A percentile compares a stretch with the other conserved stretches of the same genome.
Evolutionary conservation across 1,140 invertebrate species (phyloP).

Genomic region (Atta texana): DNA sequence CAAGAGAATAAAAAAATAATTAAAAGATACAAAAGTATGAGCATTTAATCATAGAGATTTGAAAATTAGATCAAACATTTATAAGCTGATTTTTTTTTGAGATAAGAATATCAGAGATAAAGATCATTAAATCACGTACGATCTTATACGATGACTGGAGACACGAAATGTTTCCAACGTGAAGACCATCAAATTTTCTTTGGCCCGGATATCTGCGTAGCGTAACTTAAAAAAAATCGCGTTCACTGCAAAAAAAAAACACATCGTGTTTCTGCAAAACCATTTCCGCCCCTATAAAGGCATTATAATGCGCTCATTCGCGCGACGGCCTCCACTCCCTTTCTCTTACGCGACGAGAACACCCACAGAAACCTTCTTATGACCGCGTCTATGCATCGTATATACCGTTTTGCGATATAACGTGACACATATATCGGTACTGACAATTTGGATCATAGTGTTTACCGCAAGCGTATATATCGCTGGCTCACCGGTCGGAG

Average conservation of each 20-base stretch:
- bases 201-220: conserved; percentile 65
- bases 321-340: conserved; percentile 12
- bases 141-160: neutral
- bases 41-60: neutral
- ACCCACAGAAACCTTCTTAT: conserved; percentile 29
- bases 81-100: conserved; percentile 4
- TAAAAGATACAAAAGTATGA: neutral
- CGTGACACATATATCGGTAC: conserved; percentile 69
- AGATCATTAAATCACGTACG: neutral
- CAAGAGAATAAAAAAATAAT: neutral
- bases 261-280: neutral
- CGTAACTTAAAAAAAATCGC: conserved; percentile 68
- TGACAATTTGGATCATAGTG: conserved; percentile 80
- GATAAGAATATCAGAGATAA: neutral
- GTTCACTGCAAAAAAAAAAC: neutral
- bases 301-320: conserved; percentile 20
- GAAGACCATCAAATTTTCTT: conserved; percentile 1
- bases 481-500: conserved; percentile 70
- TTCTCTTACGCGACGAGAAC: conserved; percentile 8
- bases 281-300: conserved; percentile 24
- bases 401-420: conserved; percentile 62
- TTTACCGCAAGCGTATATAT: conserved; percentile 81
- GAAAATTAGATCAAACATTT: neutral
- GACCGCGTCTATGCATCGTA: neutral
- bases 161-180: neutral